Base-by-base conservation (phyloP, 2,797 vertebrate species). In the Sardinella longiceps region DNA sequence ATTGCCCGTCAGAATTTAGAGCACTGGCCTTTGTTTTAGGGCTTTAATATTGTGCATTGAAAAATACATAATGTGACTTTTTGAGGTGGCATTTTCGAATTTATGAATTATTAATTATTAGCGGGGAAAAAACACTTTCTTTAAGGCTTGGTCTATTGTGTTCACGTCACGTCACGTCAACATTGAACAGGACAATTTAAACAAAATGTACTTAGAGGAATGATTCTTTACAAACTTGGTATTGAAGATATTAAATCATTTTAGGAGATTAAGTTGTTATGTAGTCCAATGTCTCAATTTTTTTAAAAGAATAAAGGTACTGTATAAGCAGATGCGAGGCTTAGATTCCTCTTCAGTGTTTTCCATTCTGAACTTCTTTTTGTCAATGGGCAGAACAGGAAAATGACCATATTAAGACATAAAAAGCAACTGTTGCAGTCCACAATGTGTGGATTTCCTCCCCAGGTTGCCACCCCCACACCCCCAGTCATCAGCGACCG, bases 401-500 rank as follows among this genome's bases (percentile, higher is more conserved):
- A 94, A 87, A 89, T 85, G 86, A 86, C 86, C 89, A 89, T 88
- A 90, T 90, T 87, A 81, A 89, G 88, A 89, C 88, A 23, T 39
- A 85, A 87, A 89, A 82, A 82, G 74, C 84, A 51, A 82, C 51
- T 84, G 87, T 88, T 87, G 86, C 81, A 83, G 51, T 88, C 88
- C 87, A 92, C 87, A 92, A 90, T 92, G 90, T 88, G 77, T 88
- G 85, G 90, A 91, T 88, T 93, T 94, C 93, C 93, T 93, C 70
- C 70, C 15, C 70, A 23, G 20, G 70, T 77, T 33, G 15, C 37
- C 70, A 20, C 33, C 37, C 66, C 9, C 30, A 3, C 33, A 15
- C 14, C 14, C 70, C 37, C 70, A 20, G 5, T 77, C 70, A 77
- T 84, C 83, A 60, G 43, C 60, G 56, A 39, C 53, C 37, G 18